A percentile compares a stretch with the other conserved stretches of the same genome.
Evolutionary conservation across 1,140 invertebrate genomes (phyloP).

Genomic region (Nilaparvata lugens): DNA sequence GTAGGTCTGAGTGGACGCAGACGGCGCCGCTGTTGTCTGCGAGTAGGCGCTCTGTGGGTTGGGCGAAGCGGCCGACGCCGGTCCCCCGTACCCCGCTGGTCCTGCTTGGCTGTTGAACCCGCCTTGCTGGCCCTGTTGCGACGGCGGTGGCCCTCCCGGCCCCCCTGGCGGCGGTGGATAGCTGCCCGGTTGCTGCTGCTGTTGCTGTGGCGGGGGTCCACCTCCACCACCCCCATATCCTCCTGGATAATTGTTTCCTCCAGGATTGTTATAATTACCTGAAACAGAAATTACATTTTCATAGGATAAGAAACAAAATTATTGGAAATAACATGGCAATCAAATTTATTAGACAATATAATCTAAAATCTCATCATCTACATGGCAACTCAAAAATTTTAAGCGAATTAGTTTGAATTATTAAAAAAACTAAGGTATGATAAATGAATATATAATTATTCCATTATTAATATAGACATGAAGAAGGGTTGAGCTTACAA

Average conservation of each 20-base stretch:
- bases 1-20: constrained; percentile 21
- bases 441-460: too few relatives aligned
- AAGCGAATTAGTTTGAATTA: too few relatives aligned
- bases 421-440: too few relatives aligned
- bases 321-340: too few relatives aligned
- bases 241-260: background rate
- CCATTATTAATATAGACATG: too few relatives aligned
- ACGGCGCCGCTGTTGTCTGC: constrained; percentile 21
- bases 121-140: constrained; percentile 8
- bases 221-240: background rate
- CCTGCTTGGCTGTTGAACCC: background rate
- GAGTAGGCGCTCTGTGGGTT: constrained; percentile 19
- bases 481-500: too few relatives aligned
- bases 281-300: background rate
- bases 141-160: constrained; percentile 5
- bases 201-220: constrained; percentile 3
- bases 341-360: too few relatives aligned
- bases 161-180: constrained; percentile 2
- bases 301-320: too few relatives aligned
- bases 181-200: constrained; percentile 7
- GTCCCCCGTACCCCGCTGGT: constrained; percentile 15
- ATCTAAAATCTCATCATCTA: too few relatives aligned
- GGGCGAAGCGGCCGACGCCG: constrained; percentile 6
- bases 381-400: too few relatives aligned
- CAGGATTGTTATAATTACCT: constrained; percentile 8